Percentiles rank a stretch among this genome's conserved stretches.
phyloP scores from a whole-genome alignment of 53 echinoderm and acorn worm species.

The Crossaster papposus region DNA sequence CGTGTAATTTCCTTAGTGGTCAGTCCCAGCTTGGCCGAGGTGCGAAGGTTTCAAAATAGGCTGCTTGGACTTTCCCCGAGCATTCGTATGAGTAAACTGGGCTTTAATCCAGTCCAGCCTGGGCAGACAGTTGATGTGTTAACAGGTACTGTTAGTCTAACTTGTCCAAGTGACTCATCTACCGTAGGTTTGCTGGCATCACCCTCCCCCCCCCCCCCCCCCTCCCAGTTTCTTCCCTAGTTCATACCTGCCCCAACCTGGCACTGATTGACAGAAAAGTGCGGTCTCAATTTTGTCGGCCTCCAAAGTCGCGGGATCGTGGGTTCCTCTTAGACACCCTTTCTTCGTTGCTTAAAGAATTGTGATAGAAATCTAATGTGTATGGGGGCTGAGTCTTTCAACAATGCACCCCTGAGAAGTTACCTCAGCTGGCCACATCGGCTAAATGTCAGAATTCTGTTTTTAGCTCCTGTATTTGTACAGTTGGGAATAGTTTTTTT shows the following conservation, averaged over 20 bases:
- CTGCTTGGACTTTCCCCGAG: not conserved
- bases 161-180: not conserved
- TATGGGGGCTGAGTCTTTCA: not conserved
- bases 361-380: not conserved
- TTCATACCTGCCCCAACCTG: conserved; percentile 37
- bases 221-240: conserved; percentile 3
- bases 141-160: not conserved
- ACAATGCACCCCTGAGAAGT: not conserved
- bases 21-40: not conserved
- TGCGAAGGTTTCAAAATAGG: conserved; percentile 1
- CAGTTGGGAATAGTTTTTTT: not conserved
- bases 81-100: not conserved
- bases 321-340: not conserved
- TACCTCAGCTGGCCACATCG: not conserved
- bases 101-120: conserved; percentile 12
- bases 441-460: not conserved
- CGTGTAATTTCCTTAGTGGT: conserved; percentile 23
- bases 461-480: not conserved
- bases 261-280: conserved; percentile 46
- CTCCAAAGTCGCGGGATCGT: not conserved
- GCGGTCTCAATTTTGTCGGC: not conserved
- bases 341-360: conserved; percentile 1
- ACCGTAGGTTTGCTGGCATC: not conserved
- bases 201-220: not conserved
- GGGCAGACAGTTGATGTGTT: not conserved